A percentile compares a stretch with the other conserved stretches of the same genome.
phyloP scores from a whole-genome alignment of 2,113 vertebrate genomes.

The Cardinalis cardinalis region DNA sequence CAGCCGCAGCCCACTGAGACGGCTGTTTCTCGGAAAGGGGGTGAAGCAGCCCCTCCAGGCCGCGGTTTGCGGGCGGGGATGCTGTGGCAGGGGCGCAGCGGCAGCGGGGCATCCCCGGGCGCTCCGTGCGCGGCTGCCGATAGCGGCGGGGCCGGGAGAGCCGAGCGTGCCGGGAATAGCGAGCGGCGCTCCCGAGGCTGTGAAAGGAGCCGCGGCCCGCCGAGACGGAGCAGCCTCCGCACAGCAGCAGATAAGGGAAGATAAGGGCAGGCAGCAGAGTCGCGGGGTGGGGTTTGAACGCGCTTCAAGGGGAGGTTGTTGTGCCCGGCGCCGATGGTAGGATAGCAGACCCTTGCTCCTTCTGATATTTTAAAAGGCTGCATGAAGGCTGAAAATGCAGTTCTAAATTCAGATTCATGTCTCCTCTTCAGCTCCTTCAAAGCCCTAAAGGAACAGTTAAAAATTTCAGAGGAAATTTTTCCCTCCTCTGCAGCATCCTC shows the following conservation, averaged over 20 bases:
- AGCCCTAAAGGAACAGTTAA: neutral
- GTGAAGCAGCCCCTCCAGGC: constrained; percentile 63
- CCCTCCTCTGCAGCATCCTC: neutral
- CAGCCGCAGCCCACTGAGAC: constrained; percentile 67
- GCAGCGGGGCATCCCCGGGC: constrained; percentile 77
- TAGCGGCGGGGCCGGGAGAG: constrained; percentile 82
- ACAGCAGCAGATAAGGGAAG: constrained; percentile 69
- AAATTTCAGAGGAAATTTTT: neutral
- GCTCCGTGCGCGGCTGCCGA: constrained; percentile 74
- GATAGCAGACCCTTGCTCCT: constrained; percentile 26
- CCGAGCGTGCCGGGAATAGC: constrained; percentile 81
- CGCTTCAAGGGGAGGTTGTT: neutral
- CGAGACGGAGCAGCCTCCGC: constrained; percentile 75
- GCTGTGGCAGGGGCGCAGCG: constrained; percentile 62
- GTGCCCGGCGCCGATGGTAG: neutral
- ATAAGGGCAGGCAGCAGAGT: constrained; percentile 71
- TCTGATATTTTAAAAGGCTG: constrained; percentile 36
- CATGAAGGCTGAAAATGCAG: constrained; percentile 1
- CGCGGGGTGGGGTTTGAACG: neutral
- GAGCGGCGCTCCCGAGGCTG: constrained; percentile 58
- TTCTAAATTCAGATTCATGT: neutral
- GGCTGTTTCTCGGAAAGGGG: neutral
- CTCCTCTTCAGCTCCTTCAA: neutral
- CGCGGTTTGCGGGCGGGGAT: constrained; percentile 51
- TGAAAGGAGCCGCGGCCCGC: constrained; percentile 41